Conservation (phyloP, 1,140 invertebrate genomes). For the Apis mellifera region Amel_HAv3.1 CM009932.2:3809001-3809500, state of each 20-base stretch:
- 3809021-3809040: background rate
- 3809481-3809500: background rate
- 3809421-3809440: background rate
- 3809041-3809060: background rate
- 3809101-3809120: background rate
- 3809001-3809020: slow-evolving; percentile 24
- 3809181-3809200: background rate
- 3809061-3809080: background rate
- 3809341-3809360: slow-evolving; percentile 10
- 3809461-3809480: too few species aligned
- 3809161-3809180: background rate
- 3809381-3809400: background rate
- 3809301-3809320: background rate
- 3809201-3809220: background rate
- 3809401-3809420: background rate
- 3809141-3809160: background rate
- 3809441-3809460: background rate
- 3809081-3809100: slow-evolving; percentile 4
- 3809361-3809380: slow-evolving; percentile 11
- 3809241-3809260: background rate
- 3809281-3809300: slow-evolving; percentile 2
- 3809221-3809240: background rate
- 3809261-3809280: background rate
- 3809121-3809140: background rate
- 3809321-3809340: slow-evolving; percentile 6